These are phyloP conservation scores for Cotesia chilonis DNA, from an alignment of 1,140 invertebrate genomes.

Conservation along the genomic window DNA sequence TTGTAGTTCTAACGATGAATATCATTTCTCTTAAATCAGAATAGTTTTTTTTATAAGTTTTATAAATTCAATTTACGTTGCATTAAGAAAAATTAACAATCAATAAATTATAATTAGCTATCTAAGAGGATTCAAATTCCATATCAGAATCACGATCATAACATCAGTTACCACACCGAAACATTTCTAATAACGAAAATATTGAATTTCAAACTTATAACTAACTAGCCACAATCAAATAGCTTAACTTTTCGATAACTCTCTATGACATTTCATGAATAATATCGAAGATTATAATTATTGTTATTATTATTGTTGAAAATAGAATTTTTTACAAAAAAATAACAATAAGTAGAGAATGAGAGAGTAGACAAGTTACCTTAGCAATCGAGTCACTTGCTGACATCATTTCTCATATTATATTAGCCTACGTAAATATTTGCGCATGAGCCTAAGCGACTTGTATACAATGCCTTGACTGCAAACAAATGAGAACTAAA, in stretches of 20 bases:
- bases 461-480: background rate
- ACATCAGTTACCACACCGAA: too few relatives aligned
- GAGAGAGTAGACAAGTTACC: conserved; percentile 6
- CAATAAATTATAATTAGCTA: too few relatives aligned
- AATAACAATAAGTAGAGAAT: background rate
- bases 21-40: too few relatives aligned
- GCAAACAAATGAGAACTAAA: conserved; percentile 16
- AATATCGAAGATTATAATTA: background rate
- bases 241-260: too few relatives aligned
- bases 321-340: background rate
- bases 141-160: too few relatives aligned
- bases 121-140: too few relatives aligned
- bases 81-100: too few relatives aligned
- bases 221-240: background rate
- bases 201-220: background rate
- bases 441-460: conserved; percentile 35
- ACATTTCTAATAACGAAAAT: background rate
- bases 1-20: too few relatives aligned
- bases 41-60: too few relatives aligned
- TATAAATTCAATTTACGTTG: too few relatives aligned
- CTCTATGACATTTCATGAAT: background rate
- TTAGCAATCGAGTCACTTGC: conserved; percentile 36
- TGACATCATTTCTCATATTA: conserved; percentile 56
- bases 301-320: background rate
- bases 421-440: conserved; percentile 55